Base-by-base conservation (phyloP, 2,113 vertebrate species). In the Bufo bufo region DNA sequence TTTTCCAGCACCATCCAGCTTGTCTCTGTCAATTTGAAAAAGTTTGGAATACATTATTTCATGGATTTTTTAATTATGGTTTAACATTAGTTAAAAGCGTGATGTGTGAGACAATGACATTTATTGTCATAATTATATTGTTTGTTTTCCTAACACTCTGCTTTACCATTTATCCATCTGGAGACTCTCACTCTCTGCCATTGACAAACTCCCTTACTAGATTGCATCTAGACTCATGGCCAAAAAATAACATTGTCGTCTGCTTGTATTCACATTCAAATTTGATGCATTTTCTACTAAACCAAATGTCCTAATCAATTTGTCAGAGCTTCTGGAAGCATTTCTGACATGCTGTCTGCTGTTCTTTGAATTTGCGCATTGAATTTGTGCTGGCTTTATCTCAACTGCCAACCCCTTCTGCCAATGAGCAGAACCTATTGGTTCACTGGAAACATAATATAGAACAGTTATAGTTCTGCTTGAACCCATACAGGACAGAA, bases 321-420 rank as follows among this genome's bases (percentile, higher is more conserved):
- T 85, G 66, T 72, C 82, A 72, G 49, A 54, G 72, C 19, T 85
- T 43, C 50, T 58, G 20, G 74, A 85, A 77, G 72, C 19, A 43
- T 56, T 85, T 56, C 69, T 75, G 71, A 85, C 84, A 61, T 85
- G 52, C 56, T 75, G 84, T 85, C 54, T 77, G 47, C 3, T 69
- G 47, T 45, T 75, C 47, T 20, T 75, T 75, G 7, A 50, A 47
- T 75, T 20, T 74, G 7, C n/a, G 23, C n/a, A 66, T 66, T 11
- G 6, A 47, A 74, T 47, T 17, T 47, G 71, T 47, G 43, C 9
- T 17, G 43, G 43, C 17, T 50, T 75, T 50, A 75, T 19, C 17
- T 3, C 11, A 0, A 20, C 45, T 75, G 72, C 17, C 72, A 75
- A 75, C 4, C 69, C 1, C 45, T 17, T 75, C 72, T 50, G 47